Evolutionary conservation across 2,888 invertebrate genomes (phyloP).

Genomic region (Alsophila aescularia): DNA sequence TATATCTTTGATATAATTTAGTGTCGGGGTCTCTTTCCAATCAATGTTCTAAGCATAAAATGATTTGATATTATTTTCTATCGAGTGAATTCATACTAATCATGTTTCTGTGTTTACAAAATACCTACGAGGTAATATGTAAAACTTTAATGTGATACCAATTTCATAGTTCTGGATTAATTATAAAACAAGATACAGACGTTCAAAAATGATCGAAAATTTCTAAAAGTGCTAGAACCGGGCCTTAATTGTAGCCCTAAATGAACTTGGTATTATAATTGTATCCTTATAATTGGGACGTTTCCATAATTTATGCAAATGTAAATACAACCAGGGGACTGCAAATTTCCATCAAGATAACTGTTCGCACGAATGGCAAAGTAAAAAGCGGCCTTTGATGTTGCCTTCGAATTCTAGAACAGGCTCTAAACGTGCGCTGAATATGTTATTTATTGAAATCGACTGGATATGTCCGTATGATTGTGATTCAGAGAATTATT

Average conservation of each 20-base stretch:
- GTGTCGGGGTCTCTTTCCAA: no score
- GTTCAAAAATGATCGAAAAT: no score
- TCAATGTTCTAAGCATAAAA: no score
- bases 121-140: no score
- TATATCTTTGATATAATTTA: no score
- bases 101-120: no score
- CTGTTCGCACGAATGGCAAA: constrained; percentile 20
- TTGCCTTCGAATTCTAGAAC: constrained; percentile 21
- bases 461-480: constrained; percentile 14
- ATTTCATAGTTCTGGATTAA: no score
- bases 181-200: no score
- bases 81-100: no score
- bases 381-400: constrained; percentile 27
- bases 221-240: no score
- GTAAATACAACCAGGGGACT: constrained; percentile 3
- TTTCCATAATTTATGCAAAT: constrained; percentile 14
- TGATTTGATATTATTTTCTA: no score
- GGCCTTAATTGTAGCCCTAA: constrained; percentile 8
- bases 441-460: constrained; percentile 16
- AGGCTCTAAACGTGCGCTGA: constrained; percentile 17
- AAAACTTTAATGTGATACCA: no score
- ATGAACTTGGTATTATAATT: constrained; percentile 2
- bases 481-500: constrained; percentile 27
- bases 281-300: neutral
- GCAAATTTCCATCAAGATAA: constrained; percentile 26